Evolutionary conservation across 2,888 invertebrate species (phyloP), one percentile per base, ranked within the genome.

Genomic region (Euzophera pinguis): DNA sequence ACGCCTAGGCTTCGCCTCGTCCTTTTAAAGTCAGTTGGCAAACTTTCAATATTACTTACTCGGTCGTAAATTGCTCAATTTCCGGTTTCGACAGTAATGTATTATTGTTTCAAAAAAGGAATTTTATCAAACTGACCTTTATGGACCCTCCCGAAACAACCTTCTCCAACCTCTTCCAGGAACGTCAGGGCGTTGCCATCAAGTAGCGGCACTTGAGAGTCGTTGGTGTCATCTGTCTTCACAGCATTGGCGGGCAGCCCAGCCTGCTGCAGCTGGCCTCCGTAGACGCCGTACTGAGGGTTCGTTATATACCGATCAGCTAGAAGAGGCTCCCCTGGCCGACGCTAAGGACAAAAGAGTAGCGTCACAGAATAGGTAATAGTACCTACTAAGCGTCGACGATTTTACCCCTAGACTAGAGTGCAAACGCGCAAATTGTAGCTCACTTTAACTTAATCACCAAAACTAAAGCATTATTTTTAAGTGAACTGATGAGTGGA

Each of bases 91-190:
- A n/a, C n/a, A n/a, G n/a, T n/a, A n/a, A n/a, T n/a, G n/a, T n/a
- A n/a, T n/a, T n/a, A n/a, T 35, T 35, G 3, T 12, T 4, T 14
- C 12, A 10, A 12, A 16, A 39, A 9, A 39, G 7, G 1, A 16
- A 9, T 16, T 16, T 9, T 7, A 3, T 10, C 3, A 32, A 4
- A 42, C 57, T 17, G 56, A 96, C 97, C 97, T 94, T 95, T 96
- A 73, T 93, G 96, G 42, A 97, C 97, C 85, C 96, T 96, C 29
- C 97, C 97, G 69, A 96, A 97, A 70, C 95, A 96, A 0, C 97
- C 97, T 76, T 97, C 96, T 1, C 97, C 97, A 50, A 97, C 94
- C 70, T 95, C 95, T 66, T 95, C 93, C 3, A 94, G 79, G 75
- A 95, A 94, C 9, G 91, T 91, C 17, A 97, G 90, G 1, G 93